Evolutionary conservation across 2,888 invertebrate species (phyloP), one percentile per base, ranked within the genome.

Genomic region (Agrypnus murinus): DNA sequence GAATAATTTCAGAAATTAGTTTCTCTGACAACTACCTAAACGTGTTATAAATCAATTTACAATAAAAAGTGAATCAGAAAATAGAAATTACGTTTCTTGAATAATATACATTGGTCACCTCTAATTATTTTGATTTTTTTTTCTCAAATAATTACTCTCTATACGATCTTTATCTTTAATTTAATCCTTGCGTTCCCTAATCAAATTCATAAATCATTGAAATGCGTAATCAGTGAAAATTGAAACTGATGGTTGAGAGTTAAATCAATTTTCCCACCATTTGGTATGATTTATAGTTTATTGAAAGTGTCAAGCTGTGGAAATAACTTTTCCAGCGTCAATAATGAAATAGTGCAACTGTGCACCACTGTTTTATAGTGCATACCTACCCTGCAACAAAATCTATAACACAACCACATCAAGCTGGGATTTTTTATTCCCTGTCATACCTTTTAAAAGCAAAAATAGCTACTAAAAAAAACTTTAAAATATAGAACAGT

Each of bases 221-320:
- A 46, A 46, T 5, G 50, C 50, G 12, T 50, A 55, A 55, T 36
- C 15, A 38, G 31, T 36, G 55, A 34, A 55, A 55, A 55, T 55
- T 55, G 55, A 55, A 55, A 36, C 34, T 38, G 36, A 55, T 36
- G 34, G 36, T 34, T 55, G 36, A 38, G 55, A 17, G 17, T 15
- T 55, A 55, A 55, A 55, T 55, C 55, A 55, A 38, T 55, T 55
- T 53, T 55, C 34, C 36, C 36, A 19, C 34, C 36, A 36, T 55
- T 55, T 34, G 36, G 8, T 8, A 53, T 55, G 55, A 55, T 55
- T 55, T 55, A 55, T 55, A 15, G 12, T 36, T 55, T 55, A 55
- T 55, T 55, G 36, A 55, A 55, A 55, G 36, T 36, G 55, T 55
- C 55, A 55, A 55, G 14, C 55, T 36, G 55, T 19, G 36, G 55